A percentile compares a stretch with the other conserved stretches of the same genome.
Conservation (phyloP, 2,797 vertebrate species). For the Falco biarmicus region DNA sequence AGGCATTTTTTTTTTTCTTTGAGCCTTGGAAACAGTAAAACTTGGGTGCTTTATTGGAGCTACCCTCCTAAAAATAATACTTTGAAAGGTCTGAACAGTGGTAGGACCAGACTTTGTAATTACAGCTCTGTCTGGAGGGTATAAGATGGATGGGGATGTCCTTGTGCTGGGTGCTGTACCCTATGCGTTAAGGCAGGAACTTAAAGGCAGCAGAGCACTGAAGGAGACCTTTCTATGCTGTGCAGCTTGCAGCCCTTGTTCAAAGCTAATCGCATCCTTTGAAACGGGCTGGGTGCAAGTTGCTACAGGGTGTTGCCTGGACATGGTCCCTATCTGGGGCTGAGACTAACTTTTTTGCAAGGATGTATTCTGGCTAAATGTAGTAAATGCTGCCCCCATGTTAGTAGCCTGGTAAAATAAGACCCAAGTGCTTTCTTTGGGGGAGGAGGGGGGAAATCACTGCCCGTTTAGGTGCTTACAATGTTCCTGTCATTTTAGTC, state of each 20-base stretch:
- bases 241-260: neutral
- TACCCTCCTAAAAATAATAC: constrained; percentile 29
- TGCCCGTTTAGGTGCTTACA: neutral
- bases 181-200: neutral
- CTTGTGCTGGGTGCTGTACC: neutral
- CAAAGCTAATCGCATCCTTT: neutral
- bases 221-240: neutral
- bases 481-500: constrained; percentile 60
- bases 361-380: neutral
- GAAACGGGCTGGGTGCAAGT: neutral
- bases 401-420: constrained; percentile 15
- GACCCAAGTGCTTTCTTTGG: neutral
- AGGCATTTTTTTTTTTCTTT: constrained; percentile 7
- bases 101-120: constrained; percentile 9
- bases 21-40: constrained; percentile 13
- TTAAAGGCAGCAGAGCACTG: neutral
- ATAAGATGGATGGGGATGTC: neutral
- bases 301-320: neutral
- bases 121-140: neutral
- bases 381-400: neutral
- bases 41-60: neutral
- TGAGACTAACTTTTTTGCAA: neutral
- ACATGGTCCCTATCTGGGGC: neutral
- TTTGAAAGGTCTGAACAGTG: neutral
- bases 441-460: neutral